A percentile compares a stretch with the other conserved stretches of the same genome.
Evolutionary conservation across 2,797 vertebrate genomes (phyloP).

Genomic region (Molossus molossus): DNA sequence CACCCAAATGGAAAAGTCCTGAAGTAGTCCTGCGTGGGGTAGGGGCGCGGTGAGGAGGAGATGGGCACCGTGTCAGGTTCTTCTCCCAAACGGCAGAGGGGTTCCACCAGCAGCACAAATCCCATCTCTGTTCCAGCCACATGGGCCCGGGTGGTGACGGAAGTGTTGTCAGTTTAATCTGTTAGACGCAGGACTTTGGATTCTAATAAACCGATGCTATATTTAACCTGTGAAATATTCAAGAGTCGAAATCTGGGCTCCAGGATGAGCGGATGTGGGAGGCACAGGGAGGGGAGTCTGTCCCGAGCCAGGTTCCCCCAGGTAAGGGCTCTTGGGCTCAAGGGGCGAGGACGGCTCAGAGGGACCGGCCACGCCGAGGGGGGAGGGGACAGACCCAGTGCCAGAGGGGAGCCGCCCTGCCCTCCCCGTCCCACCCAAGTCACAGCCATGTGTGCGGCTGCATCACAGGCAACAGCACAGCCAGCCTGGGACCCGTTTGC

Average conservation of each 20-base stretch:
- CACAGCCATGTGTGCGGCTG: neutral
- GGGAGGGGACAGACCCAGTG: neutral
- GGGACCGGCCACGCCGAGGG: accelerated
- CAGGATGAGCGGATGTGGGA: constrained; percentile 83
- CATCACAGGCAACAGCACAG: neutral
- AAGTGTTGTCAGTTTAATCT: constrained; percentile 89
- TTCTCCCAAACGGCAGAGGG: constrained; percentile 72
- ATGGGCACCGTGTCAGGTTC: neutral
- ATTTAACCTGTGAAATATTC: constrained; percentile 88
- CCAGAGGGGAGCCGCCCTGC: neutral
- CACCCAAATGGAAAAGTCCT: neutral
- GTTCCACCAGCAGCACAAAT: constrained; percentile 11
- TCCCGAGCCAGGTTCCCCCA: neutral
- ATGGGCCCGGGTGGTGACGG: constrained; percentile 87
- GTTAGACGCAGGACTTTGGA: constrained; percentile 88
- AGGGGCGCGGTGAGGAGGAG: neutral
- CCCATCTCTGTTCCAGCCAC: constrained; percentile 86
- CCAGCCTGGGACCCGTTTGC: neutral
- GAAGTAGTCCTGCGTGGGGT: neutral
- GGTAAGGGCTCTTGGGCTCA: neutral
- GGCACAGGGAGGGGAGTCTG: constrained; percentile 12
- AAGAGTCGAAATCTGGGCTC: constrained; percentile 87
- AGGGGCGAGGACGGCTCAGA: neutral
- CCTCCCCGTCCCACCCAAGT: accelerated
- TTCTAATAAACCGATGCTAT: constrained; percentile 88